Conservation (phyloP, 2,797 vertebrate species). For the Sebastolobus alascanus region DNA sequence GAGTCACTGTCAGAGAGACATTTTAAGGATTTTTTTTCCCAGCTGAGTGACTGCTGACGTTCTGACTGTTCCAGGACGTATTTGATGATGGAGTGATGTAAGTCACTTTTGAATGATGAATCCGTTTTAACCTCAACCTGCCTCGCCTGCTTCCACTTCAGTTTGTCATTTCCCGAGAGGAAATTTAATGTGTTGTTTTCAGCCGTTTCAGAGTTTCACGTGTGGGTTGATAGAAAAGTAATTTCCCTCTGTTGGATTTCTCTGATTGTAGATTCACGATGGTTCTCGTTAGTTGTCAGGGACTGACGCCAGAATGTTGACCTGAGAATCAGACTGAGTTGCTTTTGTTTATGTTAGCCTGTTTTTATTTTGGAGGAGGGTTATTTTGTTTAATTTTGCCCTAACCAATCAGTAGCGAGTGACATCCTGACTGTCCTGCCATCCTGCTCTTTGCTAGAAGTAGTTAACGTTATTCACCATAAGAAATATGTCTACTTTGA, state of each 20-base stretch:
- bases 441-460: background rate
- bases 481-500: background rate
- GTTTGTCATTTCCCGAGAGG: background rate
- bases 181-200: background rate
- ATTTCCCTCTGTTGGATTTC: background rate
- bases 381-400: background rate
- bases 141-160: constrained; percentile 5
- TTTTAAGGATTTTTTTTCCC: background rate
- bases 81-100: constrained; percentile 8
- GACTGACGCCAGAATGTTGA: background rate
- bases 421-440: too few relatives aligned
- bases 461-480: background rate
- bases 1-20: background rate
- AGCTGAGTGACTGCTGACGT: background rate
- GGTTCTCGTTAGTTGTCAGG: background rate
- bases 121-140: constrained; percentile 5
- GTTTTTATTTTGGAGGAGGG: background rate
- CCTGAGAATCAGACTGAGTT: background rate
- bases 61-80: background rate
- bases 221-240: background rate
- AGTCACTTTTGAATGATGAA: constrained; percentile 8
- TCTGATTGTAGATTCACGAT: background rate
- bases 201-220: background rate
- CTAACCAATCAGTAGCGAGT: too few relatives aligned
- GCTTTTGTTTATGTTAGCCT: background rate